Conservation (phyloP, 2,113 vertebrate genomes). For the Sylvia atricapilla region DNA sequence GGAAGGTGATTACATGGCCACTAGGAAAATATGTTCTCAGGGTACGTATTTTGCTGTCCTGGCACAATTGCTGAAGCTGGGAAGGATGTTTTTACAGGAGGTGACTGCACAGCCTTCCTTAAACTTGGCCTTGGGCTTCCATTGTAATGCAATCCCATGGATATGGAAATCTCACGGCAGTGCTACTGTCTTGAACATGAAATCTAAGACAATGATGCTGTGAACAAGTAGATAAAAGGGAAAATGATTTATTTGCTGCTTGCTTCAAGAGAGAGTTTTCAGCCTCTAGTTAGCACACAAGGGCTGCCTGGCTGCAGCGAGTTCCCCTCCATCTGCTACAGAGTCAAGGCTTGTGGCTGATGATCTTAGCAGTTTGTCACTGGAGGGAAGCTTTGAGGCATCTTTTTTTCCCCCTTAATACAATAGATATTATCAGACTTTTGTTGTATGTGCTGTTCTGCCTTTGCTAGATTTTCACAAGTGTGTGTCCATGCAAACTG, state of each 20-base stretch:
- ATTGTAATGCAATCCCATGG: not conserved
- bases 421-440: not conserved
- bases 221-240: not conserved
- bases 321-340: not conserved
- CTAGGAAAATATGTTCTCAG: not conserved
- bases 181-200: not conserved
- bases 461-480: not conserved
- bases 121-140: not conserved
- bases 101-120: not conserved
- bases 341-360: not conserved
- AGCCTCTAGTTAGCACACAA: not conserved
- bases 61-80: not conserved
- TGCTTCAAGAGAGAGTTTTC: not conserved
- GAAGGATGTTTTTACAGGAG: not conserved
- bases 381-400: not conserved
- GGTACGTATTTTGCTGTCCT: not conserved
- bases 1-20: not conserved
- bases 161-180: not conserved
- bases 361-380: not conserved
- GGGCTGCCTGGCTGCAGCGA: not conserved
- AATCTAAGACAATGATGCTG: not conserved
- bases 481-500: accelerated
- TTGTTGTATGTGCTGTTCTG: not conserved
- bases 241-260: not conserved
- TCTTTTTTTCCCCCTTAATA: not conserved